phyloP scores from a whole-genome alignment of 2,113 vertebrate genomes.

The Xiphias gladius region DNA sequence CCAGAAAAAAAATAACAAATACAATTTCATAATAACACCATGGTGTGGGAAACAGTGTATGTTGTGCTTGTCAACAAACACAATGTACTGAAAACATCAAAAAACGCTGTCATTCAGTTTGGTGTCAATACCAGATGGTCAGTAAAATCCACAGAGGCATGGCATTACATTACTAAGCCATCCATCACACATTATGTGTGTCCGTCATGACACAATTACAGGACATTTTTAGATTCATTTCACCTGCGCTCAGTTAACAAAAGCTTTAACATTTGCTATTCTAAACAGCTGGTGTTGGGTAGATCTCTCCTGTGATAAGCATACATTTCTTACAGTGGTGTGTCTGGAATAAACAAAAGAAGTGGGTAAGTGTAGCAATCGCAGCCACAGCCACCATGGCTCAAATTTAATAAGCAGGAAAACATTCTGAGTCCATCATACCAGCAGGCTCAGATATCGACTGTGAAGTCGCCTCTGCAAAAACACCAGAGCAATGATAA shows the following conservation, averaged over 20 bases:
- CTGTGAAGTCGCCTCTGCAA: background rate
- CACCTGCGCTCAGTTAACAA: slow-evolving; percentile 5
- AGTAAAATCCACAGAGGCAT: slow-evolving; percentile 26
- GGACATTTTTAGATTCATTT: slow-evolving; percentile 6
- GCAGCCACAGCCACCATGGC: background rate
- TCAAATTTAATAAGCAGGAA: slow-evolving; percentile 1
- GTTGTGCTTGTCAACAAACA: slow-evolving; percentile 31
- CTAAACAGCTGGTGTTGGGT: slow-evolving; percentile 5
- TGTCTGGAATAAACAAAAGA: slow-evolving; percentile 37
- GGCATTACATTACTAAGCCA: slow-evolving; percentile 27
- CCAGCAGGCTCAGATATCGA: background rate
- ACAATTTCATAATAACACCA: slow-evolving; percentile 1
- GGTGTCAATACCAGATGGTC: slow-evolving; percentile 57
- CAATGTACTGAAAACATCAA: slow-evolving; percentile 18
- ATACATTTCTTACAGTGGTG: slow-evolving; percentile 6
- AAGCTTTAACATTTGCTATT: slow-evolving; percentile 21
- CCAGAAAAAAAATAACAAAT: background rate
- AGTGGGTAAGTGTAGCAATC: background rate
- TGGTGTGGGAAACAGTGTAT: slow-evolving; percentile 19
- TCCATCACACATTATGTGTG: background rate
- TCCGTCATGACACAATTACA: slow-evolving; percentile 17
- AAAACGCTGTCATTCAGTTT: slow-evolving; percentile 31
- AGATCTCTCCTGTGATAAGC: slow-evolving; percentile 19
- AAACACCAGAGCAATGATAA: slow-evolving; percentile 1
- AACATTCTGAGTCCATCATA: background rate